phyloP scores from a whole-genome alignment of 2,888 invertebrate genomes.

The Platycheirus albimanus region DNA sequence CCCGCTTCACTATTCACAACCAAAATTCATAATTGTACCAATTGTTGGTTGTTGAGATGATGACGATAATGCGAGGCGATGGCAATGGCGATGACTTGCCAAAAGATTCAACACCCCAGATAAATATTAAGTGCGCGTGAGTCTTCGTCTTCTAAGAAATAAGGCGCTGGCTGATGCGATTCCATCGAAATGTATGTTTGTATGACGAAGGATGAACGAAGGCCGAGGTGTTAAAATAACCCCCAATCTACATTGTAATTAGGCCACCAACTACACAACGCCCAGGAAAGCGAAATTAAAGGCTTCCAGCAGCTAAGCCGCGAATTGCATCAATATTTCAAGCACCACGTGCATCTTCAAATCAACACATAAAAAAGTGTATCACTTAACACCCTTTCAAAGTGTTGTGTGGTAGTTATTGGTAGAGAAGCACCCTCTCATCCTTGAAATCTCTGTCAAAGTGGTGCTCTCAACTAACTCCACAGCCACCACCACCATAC shows the following conservation, averaged over 20 bases:
- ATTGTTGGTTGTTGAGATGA: slow-evolving; percentile 69
- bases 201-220: slow-evolving; percentile 58
- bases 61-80: slow-evolving; percentile 72
- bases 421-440: slow-evolving; percentile 9
- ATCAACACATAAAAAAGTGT: slow-evolving; percentile 55
- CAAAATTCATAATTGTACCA: slow-evolving; percentile 72
- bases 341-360: slow-evolving; percentile 21
- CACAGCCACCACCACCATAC: slow-evolving; percentile 11
- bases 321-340: slow-evolving; percentile 28
- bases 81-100: slow-evolving; percentile 72
- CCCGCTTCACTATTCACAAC: slow-evolving; percentile 58
- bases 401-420: too few relatives aligned
- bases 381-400: slow-evolving; percentile 62
- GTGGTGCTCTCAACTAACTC: too few relatives aligned
- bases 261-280: slow-evolving; percentile 74
- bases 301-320: slow-evolving; percentile 45
- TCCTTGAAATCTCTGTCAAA: slow-evolving; percentile 61
- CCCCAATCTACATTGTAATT: slow-evolving; percentile 83
- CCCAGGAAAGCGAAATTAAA: slow-evolving; percentile 70
- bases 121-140: slow-evolving; percentile 68
- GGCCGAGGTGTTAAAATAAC: slow-evolving; percentile 83
- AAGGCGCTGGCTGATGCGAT: slow-evolving; percentile 22
- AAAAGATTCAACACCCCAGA: slow-evolving; percentile 61
- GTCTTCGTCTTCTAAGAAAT: slow-evolving; percentile 67
- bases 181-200: slow-evolving; percentile 24